Evolutionary conservation across 2,888 invertebrate genomes (phyloP).

Genomic region (Macrophya alboannulata): DNA sequence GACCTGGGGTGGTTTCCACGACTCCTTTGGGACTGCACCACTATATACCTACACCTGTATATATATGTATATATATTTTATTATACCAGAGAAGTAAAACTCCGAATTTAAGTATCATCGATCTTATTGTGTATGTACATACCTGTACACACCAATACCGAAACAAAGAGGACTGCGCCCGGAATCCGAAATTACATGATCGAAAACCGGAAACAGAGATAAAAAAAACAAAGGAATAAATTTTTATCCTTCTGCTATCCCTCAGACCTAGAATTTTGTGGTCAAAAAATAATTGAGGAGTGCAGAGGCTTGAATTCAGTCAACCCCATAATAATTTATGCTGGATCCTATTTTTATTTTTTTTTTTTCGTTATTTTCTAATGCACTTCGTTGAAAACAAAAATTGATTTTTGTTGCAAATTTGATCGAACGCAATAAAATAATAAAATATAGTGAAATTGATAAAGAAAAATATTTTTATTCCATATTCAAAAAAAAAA

Average conservation of each 20-base stretch:
- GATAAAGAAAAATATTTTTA: neutral
- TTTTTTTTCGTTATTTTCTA: neutral
- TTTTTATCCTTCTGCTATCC: neutral
- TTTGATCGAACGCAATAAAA: neutral
- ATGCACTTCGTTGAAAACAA: no score
- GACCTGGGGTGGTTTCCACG: neutral
- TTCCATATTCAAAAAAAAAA: neutral
- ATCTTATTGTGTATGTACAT: neutral
- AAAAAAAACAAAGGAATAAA: neutral
- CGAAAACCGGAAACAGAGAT: neutral
- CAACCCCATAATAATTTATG: no score
- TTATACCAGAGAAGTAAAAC: neutral
- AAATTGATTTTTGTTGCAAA: neutral
- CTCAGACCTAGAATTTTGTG: neutral
- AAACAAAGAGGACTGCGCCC: neutral
- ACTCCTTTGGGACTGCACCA: neutral
- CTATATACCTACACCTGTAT: neutral
- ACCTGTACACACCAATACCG: neutral
- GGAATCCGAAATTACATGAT: neutral
- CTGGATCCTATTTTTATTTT: neutral
- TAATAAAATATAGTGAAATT: neutral
- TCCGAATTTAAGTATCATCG: slow-evolving; percentile 30
- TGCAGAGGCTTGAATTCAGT: no score
- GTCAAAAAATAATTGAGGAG: neutral
- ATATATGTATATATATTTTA: neutral